Evolutionary conservation across 2,888 invertebrate species (phyloP).

Genomic region (Cephus nigrinus): DNA sequence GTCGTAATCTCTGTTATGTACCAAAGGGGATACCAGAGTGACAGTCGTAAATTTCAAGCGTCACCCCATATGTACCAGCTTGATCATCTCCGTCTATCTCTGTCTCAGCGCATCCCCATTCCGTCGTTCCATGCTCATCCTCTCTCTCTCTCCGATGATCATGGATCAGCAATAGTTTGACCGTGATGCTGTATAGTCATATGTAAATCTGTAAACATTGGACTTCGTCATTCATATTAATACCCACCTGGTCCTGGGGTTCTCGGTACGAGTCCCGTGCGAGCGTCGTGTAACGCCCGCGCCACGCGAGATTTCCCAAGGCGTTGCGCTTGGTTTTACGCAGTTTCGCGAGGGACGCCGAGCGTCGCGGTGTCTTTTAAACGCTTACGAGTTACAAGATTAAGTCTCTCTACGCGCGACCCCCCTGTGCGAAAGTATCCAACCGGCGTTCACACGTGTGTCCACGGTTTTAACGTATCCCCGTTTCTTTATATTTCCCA

Average conservation of each 20-base stretch:
- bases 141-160: background rate
- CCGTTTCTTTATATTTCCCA: background rate
- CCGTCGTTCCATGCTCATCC: background rate
- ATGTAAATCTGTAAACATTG: constrained; percentile 42
- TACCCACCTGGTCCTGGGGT: constrained; percentile 51
- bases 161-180: background rate
- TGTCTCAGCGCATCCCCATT: background rate
- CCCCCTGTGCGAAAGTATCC: background rate
- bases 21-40: background rate
- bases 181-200: constrained; percentile 19
- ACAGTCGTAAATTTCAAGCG: background rate
- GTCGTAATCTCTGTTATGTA: background rate
- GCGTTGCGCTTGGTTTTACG: constrained; percentile 32
- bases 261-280: constrained; percentile 42
- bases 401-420: background rate
- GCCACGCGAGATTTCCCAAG: constrained; percentile 26
- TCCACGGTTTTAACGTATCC: background rate
- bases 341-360: constrained; percentile 42
- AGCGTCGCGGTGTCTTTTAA: constrained; percentile 17
- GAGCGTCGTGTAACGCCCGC: constrained; percentile 15
- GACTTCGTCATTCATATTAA: constrained; percentile 58
- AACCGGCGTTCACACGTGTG: background rate
- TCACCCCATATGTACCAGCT: background rate
- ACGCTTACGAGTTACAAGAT: background rate
- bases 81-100: background rate